Percentiles rank a stretch among this genome's conserved stretches.
These are phyloP conservation scores for Mastomys coucha DNA, from an alignment of 2,113 vertebrate genomes.

Conservation along the genomic window DNA sequence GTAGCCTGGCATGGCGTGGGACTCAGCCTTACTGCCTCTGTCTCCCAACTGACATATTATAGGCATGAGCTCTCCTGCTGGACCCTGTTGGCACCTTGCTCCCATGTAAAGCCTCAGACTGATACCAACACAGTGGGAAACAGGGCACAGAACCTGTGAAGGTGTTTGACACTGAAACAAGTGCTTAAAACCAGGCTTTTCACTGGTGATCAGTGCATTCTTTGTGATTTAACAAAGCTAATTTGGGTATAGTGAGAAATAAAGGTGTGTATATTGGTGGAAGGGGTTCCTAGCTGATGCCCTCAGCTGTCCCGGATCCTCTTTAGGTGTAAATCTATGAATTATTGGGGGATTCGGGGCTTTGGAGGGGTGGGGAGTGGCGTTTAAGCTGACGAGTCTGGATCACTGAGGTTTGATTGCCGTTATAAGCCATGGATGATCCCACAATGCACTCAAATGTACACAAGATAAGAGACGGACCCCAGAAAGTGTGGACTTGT, in stretches of 20 bases:
- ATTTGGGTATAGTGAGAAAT: not conserved
- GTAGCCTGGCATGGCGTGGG: not conserved
- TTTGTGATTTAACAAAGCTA: slow-evolving; percentile 32
- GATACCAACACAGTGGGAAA: not conserved
- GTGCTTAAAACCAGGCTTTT: not conserved
- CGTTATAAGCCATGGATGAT: not conserved
- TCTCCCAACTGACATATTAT: not conserved
- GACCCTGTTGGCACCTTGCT: not conserved
- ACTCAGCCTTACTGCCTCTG: not conserved
- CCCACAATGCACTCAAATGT: not conserved
- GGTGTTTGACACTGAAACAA: not conserved
- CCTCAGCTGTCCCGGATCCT: not conserved
- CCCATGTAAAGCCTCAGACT: not conserved
- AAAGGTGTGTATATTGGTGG: not conserved
- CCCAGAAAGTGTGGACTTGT: not conserved
- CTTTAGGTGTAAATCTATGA: not conserved
- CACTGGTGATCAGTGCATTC: not conserved
- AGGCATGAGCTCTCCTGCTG: not conserved
- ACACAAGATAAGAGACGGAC: not conserved
- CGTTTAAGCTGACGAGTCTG: not conserved
- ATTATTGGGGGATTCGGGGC: not conserved
- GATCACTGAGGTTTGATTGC: not conserved
- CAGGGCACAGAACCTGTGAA: not conserved
- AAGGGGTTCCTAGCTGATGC: not conserved
- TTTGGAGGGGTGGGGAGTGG: not conserved